These are phyloP conservation scores for Amphiduros pacificus DNA, from an alignment of 2,888 invertebrate genomes.

Conservation along the genomic window DNA sequence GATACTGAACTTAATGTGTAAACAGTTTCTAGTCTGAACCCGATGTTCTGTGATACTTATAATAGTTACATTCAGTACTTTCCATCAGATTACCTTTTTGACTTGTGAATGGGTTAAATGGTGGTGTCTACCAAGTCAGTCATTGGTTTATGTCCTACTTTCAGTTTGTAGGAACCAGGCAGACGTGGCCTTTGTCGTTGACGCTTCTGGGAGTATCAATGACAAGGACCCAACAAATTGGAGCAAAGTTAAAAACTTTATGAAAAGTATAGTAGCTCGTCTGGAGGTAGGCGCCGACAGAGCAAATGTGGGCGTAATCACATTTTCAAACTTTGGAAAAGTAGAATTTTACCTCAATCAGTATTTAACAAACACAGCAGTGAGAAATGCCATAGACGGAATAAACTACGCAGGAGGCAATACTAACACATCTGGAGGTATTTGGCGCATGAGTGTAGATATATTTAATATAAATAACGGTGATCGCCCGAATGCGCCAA, in stretches of 20 bases:
- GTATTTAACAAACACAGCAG: neutral
- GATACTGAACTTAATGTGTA: too few relatives aligned
- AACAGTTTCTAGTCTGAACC: too few relatives aligned
- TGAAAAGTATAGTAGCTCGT: conserved; percentile 5
- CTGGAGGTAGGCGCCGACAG: conserved; percentile 12
- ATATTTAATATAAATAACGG: conserved; percentile 7
- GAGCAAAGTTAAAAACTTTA: conserved; percentile 11
- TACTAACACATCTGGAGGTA: conserved; percentile 27
- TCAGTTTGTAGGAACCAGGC: conserved; percentile 15
- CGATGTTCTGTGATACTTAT: too few relatives aligned
- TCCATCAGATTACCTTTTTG: too few relatives aligned
- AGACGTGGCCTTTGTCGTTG: conserved; percentile 21
- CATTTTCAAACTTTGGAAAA: conserved; percentile 13
- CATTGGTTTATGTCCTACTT: neutral
- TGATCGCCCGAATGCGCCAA: conserved; percentile 5
- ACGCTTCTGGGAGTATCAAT: conserved; percentile 19
- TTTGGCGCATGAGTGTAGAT: conserved; percentile 8
- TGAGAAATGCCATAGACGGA: conserved; percentile 6
- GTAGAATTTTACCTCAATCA: conserved; percentile 14
- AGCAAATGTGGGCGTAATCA: conserved; percentile 11
- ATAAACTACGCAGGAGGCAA: conserved; percentile 20
- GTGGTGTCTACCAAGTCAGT: too few relatives aligned
- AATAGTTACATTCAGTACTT: too few relatives aligned
- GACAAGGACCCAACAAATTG: conserved; percentile 16
- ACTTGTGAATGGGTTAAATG: too few relatives aligned